These are phyloP conservation scores for Trichonephila clavipes DNA, from an alignment of 1,140 invertebrate genomes.

Conservation along the genomic window DNA sequence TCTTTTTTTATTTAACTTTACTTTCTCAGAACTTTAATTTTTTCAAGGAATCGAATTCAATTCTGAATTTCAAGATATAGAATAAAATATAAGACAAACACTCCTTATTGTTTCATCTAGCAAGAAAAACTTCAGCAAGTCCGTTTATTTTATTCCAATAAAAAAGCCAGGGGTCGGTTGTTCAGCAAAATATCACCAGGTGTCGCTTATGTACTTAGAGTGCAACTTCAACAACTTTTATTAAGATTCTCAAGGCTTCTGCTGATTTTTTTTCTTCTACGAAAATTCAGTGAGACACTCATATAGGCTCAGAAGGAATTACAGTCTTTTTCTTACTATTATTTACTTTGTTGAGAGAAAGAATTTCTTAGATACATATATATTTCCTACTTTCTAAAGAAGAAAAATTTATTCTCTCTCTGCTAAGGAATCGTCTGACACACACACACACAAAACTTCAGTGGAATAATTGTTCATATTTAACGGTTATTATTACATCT, in stretches of 20 bases:
- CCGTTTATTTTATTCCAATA: constrained; percentile 11
- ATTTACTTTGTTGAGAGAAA: background rate
- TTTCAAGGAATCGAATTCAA: background rate
- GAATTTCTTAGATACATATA: background rate
- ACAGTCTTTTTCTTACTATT: background rate
- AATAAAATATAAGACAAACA: background rate
- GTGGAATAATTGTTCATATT: too few species aligned
- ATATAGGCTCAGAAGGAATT: background rate
- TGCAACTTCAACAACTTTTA: constrained; percentile 2
- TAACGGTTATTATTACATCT: too few species aligned
- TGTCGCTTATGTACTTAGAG: constrained; percentile 16
- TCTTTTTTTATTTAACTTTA: too few species aligned
- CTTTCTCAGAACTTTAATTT: background rate
- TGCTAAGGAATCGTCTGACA: too few species aligned
- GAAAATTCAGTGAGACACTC: background rate
- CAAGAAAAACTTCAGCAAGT: background rate
- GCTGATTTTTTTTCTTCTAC: background rate
- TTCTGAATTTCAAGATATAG: background rate
- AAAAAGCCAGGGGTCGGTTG: background rate
- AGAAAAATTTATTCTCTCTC: background rate
- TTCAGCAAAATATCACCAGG: background rate
- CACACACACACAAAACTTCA: too few species aligned
- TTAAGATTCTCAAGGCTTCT: background rate
- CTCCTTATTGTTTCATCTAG: background rate
- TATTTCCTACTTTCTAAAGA: background rate